These are phyloP conservation scores for Microcebus griseorufus DNA, from an alignment of 2,113 vertebrate species.

Conservation along the genomic window DNA sequence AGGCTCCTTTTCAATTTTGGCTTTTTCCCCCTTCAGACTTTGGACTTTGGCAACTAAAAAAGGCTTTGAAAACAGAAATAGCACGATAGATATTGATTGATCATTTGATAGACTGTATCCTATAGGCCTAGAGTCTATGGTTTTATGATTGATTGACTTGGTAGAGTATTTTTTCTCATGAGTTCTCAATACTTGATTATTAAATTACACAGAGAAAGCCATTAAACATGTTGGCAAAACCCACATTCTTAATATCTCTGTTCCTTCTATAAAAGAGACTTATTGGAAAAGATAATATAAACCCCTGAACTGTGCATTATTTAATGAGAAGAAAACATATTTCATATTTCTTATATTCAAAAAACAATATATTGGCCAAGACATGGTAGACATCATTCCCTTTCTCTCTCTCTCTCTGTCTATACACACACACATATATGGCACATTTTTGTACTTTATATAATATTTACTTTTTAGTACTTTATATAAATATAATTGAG, in stretches of 20 bases:
- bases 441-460: not conserved
- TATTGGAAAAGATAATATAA: not conserved
- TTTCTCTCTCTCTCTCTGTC: too few relatives aligned
- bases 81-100: slow-evolving; percentile 6
- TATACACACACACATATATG: not conserved
- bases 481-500: not conserved
- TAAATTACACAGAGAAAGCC: not conserved
- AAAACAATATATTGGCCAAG: not conserved
- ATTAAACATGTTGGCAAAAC: slow-evolving; percentile 13
- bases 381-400: not conserved
- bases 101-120: slow-evolving; percentile 15
- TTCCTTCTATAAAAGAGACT: slow-evolving; percentile 3
- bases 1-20: slow-evolving; percentile 72
- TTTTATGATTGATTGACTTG: slow-evolving; percentile 55
- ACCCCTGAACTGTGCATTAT: not conserved
- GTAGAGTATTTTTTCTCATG: not conserved
- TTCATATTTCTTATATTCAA: not conserved
- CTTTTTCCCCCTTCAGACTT: slow-evolving; percentile 45
- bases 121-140: not conserved
- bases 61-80: slow-evolving; percentile 41
- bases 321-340: not conserved
- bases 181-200: not conserved
- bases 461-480: not conserved
- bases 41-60: not conserved
- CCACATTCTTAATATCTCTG: not conserved